Conservation (phyloP, 2,888 invertebrate genomes). For the Drosophila helvetica region DNA sequence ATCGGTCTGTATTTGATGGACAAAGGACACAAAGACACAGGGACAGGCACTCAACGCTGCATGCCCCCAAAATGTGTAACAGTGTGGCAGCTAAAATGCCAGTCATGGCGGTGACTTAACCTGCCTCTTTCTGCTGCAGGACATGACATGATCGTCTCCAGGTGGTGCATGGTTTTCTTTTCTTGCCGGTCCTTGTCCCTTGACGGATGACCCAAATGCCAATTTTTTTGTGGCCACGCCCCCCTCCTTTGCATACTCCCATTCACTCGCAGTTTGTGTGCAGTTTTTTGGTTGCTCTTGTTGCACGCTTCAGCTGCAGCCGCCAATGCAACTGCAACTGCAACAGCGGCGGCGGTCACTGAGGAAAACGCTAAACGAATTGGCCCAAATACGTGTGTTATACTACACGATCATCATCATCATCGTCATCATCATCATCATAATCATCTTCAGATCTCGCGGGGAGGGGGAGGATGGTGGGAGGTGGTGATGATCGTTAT, state of each 20-base stretch:
- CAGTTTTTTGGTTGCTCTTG: constrained; percentile 12
- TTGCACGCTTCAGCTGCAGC: constrained; percentile 72
- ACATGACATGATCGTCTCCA: too few relatives aligned
- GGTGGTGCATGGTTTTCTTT: too few relatives aligned
- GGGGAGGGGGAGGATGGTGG: too few relatives aligned
- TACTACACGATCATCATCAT: constrained; percentile 43
- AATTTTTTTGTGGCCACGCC: constrained; percentile 41
- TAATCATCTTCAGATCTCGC: constrained; percentile 1
- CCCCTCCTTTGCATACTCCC: constrained; percentile 40
- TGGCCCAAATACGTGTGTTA: constrained; percentile 70
- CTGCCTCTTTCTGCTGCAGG: too few relatives aligned
- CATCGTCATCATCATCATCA: constrained; percentile 44
- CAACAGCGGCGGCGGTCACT: constrained; percentile 61
- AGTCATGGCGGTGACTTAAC: too few relatives aligned
- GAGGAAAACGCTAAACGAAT: constrained; percentile 68
- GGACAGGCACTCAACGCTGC: too few relatives aligned
- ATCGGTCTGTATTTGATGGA: background rate
- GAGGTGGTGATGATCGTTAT: constrained; percentile 26
- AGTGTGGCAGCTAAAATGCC: too few relatives aligned
- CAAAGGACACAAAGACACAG: background rate
- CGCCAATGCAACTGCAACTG: constrained; percentile 37
- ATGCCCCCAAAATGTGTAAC: too few relatives aligned
- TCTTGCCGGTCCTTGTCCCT: background rate
- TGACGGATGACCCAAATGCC: constrained; percentile 52
- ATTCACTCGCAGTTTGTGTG: constrained; percentile 15